Evolutionary conservation across 2,888 invertebrate species (phyloP), one percentile per base, ranked within the genome.

Genomic region (Candidula unifasciata): DNA sequence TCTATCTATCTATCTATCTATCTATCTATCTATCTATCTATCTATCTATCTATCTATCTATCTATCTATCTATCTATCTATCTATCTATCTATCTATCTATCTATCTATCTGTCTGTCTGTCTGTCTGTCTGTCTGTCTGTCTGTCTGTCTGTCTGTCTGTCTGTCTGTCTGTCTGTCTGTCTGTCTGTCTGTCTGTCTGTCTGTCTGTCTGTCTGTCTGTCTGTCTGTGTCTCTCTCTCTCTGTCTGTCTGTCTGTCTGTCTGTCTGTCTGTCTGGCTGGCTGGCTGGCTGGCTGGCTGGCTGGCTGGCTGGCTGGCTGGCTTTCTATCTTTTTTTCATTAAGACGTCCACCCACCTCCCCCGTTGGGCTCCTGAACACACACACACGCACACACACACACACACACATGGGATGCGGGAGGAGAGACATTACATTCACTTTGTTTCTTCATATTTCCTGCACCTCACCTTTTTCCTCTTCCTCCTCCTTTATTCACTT

Each of bases 1-100:
- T 60, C 60, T 60, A 60, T 60, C 60, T 60, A 60, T 60, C 60
- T 60, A 60, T 60, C 60, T 60, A 60, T 60, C 60, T 60, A 60
- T 60, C 60, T 60, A 60, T 60, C 60, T 60, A 60, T 60, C 60
- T 60, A 60, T 60, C 60, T 60, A 60, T 60, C 60, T 60, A 60
- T 60, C 60, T 60, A 60, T 60, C 60, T 60, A 60, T 60, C 60
- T 60, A 60, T 60, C 60, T 60, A 60, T 60, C 60, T 60, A 60
- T 60, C 60, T 60, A 60, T 60, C 60, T 60, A 60, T 60, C 60
- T 60, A 60, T 60, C 60, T 60, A 60, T 60, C 60, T 60, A 60
- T 60, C 60, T 60, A 60, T 60, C 60, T 60, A 60, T 60, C 60
- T 60, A 60, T 60, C 60, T 60, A 60, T 60, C 60, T 60, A 60